Evolutionary conservation across 35 echinoderm and acorn worm species (phyloP), one percentile per base, ranked within the genome.

Genomic region (Hemicentrotus pulcherrimus): DNA sequence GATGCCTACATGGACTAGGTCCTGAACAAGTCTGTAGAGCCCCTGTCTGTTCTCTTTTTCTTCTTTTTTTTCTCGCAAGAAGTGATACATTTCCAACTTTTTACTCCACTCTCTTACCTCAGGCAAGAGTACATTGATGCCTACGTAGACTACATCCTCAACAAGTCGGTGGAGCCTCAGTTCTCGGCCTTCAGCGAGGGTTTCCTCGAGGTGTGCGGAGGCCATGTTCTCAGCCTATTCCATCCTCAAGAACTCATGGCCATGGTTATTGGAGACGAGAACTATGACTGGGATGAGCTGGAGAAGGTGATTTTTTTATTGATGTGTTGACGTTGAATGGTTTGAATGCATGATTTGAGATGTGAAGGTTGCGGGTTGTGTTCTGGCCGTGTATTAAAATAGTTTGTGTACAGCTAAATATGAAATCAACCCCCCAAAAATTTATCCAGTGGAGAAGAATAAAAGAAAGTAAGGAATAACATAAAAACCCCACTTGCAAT

Each of bases 231-330:
- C 14, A 93, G 98, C 30, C 86, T 99, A 15, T 99, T 97, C 92
- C 97, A 99, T 58, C 98, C 98, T 0, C 95, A 99, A 31, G 97
- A 99, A 78, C 92, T 99, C 6, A 97, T 97, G 96, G 98, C 94
- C 12, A 97, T 99, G 98, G 95, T 99, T 24, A 94, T 97, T 12
- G 98, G 98, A 46, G 96, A 99, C 87, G 97, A 99, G 86, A 96
- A 97, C 86, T 99, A 98, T 86, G 98, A 99, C 89, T 99, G 98
- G 98, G 98, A 99, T 31, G 98, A 99, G 86, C 97, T 99, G 88
- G 95, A 99, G 92, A 95, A 96, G 92, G 98, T 99, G 2, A 90
- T 7, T 7, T 7, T 7, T 47, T 19, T 28, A 70, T 24, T 47
- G 32, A 10, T 3, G 22, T 9, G 9, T 86, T 11, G 50, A 14